A percentile compares a stretch with the other conserved stretches of the same genome.
phyloP scores from a whole-genome alignment of 2,888 invertebrate species.

The Crepidodera aurea region DNA sequence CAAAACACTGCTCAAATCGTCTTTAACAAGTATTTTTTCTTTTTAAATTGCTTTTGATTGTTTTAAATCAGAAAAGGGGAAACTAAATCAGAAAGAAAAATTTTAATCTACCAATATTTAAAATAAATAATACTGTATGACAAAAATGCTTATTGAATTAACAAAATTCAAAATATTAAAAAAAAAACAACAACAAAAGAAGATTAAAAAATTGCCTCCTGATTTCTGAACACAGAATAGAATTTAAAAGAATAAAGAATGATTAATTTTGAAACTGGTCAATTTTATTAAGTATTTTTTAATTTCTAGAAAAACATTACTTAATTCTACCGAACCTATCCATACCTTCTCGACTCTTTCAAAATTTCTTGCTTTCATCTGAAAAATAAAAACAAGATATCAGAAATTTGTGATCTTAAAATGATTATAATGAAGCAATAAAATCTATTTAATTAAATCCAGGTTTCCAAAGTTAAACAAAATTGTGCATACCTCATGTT shows the following conservation, averaged over 20 bases:
- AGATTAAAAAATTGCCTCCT: conserved; percentile 58
- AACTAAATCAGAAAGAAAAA: conserved; percentile 53
- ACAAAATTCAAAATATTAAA: conserved; percentile 6
- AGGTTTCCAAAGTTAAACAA: no score
- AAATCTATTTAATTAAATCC: no score
- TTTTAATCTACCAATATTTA: conserved; percentile 23
- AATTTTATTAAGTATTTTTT: conserved; percentile 43
- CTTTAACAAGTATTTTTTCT: conserved; percentile 50
- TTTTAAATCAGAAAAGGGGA: conserved; percentile 21
- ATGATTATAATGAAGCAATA: no score
- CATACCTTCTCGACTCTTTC: conserved; percentile 98
- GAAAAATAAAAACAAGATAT: conserved; percentile 62
- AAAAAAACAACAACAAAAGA: conserved; percentile 41
- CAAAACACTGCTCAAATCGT: conserved; percentile 45
- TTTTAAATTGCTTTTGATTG: no score
- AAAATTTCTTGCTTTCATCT: conserved; percentile 97
- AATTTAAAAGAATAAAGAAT: conserved; percentile 39
- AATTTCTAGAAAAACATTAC: conserved; percentile 46
- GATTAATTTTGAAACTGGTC: conserved; percentile 34
- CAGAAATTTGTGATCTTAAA: no score
- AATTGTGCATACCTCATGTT: conserved; percentile 82
- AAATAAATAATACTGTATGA: neutral
- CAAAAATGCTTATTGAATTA: no score
- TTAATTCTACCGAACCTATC: conserved; percentile 26
- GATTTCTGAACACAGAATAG: conserved; percentile 56